A percentile compares a stretch with the other conserved stretches of the same genome.
These are phyloP conservation scores for Dasypus novemcinctus DNA, from an alignment of 2,113 vertebrate genomes.

Conservation along the genomic window DNA sequence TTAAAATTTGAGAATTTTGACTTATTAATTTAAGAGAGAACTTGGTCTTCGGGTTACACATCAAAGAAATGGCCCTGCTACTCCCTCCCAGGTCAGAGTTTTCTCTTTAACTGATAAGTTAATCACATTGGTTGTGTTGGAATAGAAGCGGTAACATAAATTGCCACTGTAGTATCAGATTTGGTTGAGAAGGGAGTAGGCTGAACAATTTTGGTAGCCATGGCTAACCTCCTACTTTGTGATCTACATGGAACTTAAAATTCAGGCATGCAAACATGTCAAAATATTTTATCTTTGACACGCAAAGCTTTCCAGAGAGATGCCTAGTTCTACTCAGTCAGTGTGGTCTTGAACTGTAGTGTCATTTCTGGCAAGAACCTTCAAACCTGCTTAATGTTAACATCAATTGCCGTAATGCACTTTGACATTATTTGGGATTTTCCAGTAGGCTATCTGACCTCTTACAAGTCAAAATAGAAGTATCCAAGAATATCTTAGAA, in stretches of 20 bases:
- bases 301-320: slow-evolving; percentile 62
- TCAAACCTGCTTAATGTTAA: slow-evolving; percentile 62
- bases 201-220: slow-evolving; percentile 15
- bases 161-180: not conserved
- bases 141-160: not conserved
- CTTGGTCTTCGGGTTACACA: not conserved
- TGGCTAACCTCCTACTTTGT: not conserved
- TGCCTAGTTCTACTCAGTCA: slow-evolving; percentile 25
- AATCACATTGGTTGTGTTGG: not conserved
- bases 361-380: slow-evolving; percentile 67
- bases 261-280: slow-evolving; percentile 35
- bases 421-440: slow-evolving; percentile 56
- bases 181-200: not conserved
- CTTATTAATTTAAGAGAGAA: not conserved
- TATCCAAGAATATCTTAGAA: slow-evolving; percentile 23
- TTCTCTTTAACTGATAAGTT: not conserved
- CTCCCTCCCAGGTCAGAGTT: not conserved
- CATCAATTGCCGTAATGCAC: slow-evolving; percentile 54
- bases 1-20: not conserved
- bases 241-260: not conserved
- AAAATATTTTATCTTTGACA: slow-evolving; percentile 59
- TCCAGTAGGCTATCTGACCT: slow-evolving; percentile 30
- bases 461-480: slow-evolving; percentile 43
- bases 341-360: slow-evolving; percentile 42
- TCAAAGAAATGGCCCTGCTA: not conserved